A percentile compares a stretch with the other conserved stretches of the same genome.
These are phyloP conservation scores for Micromys minutus DNA, from an alignment of 2,113 vertebrate species.

Conservation along the genomic window DNA sequence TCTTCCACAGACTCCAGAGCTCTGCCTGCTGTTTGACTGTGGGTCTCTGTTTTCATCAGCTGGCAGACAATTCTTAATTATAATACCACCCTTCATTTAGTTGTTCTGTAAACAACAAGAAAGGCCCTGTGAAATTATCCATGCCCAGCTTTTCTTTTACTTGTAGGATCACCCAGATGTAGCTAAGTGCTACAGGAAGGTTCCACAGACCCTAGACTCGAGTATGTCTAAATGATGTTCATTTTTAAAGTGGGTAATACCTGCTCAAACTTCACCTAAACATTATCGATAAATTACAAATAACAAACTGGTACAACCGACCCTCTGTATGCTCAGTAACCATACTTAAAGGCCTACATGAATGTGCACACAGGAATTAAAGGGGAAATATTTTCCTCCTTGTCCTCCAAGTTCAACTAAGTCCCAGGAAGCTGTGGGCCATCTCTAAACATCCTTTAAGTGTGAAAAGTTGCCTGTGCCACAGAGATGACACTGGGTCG, in stretches of 20 bases:
- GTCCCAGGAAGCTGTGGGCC: background rate
- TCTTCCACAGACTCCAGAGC: no score
- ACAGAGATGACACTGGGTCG: background rate
- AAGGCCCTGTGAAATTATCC: background rate
- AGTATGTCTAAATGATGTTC: background rate
- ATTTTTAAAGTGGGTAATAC: background rate
- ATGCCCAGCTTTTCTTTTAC: background rate
- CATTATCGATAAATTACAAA: background rate
- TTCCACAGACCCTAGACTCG: background rate
- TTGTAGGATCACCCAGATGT: background rate
- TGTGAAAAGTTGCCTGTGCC: background rate
- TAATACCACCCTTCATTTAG: background rate
- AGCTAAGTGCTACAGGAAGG: background rate
- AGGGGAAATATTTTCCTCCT: background rate
- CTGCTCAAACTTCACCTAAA: background rate
- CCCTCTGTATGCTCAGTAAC: background rate
- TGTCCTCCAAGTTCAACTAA: background rate
- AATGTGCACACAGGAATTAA: background rate
- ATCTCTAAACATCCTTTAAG: background rate
- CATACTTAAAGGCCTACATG: background rate
- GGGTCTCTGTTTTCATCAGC: no score
- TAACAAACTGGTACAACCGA: background rate
- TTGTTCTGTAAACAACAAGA: background rate
- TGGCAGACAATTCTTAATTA: background rate
- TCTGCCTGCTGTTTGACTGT: no score